Conservation (phyloP, 2,888 invertebrate species). For the Ephialtes manifestator region DNA sequence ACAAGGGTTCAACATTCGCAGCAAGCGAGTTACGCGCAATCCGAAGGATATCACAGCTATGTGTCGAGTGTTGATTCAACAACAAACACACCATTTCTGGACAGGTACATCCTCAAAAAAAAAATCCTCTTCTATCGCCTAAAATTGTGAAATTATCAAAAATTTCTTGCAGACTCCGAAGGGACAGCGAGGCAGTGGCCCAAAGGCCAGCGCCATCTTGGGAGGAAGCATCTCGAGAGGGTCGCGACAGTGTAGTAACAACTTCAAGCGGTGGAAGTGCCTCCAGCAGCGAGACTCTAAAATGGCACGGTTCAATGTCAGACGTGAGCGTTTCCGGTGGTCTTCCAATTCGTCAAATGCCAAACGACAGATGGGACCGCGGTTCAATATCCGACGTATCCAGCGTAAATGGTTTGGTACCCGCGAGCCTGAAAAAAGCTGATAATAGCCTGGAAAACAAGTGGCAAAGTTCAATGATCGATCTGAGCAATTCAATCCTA, state of each 20-base stretch:
- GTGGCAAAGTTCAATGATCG: slow-evolving; percentile 90
- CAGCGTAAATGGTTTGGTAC: slow-evolving; percentile 79
- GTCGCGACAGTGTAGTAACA: slow-evolving; percentile 89
- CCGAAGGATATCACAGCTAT: slow-evolving; percentile 93
- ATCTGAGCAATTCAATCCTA: slow-evolving; percentile 85
- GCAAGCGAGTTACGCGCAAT: slow-evolving; percentile 92
- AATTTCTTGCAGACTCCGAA: slow-evolving; percentile 85
- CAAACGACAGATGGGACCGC: slow-evolving; percentile 73
- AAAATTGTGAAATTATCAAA: not conserved
- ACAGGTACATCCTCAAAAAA: slow-evolving; percentile 86
- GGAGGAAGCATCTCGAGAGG: slow-evolving; percentile 86
- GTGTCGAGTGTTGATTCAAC: slow-evolving; percentile 92
- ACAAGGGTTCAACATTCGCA: slow-evolving; percentile 89
- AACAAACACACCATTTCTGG: slow-evolving; percentile 90
- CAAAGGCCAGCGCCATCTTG: slow-evolving; percentile 85
- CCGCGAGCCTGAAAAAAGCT: slow-evolving; percentile 71
- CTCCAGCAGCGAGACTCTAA: slow-evolving; percentile 92
- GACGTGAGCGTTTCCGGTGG: slow-evolving; percentile 87
- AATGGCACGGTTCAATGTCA: slow-evolving; percentile 90
- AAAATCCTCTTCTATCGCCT: too few relatives aligned
- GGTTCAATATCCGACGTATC: slow-evolving; percentile 84
- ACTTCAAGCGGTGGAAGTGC: slow-evolving; percentile 89
- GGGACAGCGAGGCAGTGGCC: slow-evolving; percentile 88
- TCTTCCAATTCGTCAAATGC: slow-evolving; percentile 76
- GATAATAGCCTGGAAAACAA: slow-evolving; percentile 78